Percentiles rank a stretch among this genome's conserved stretches.
These are phyloP conservation scores for Amyelois transitella DNA, from an alignment of 1,140 invertebrate genomes.

Conservation along the genomic window DNA sequence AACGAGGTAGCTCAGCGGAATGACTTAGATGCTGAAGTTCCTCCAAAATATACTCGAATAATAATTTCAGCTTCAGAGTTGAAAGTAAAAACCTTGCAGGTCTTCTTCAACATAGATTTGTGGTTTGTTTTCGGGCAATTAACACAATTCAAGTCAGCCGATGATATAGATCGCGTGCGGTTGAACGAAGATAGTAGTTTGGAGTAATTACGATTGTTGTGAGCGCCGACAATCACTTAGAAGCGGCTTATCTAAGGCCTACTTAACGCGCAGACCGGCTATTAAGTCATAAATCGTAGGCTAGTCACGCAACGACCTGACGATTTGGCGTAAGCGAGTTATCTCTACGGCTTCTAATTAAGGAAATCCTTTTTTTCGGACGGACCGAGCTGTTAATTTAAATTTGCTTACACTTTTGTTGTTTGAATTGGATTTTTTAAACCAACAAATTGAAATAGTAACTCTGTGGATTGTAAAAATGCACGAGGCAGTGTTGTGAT, in stretches of 20 bases:
- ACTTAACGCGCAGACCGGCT: constrained; percentile 62
- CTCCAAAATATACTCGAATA: too few species aligned
- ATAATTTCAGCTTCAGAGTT: too few species aligned
- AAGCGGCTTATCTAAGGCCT: constrained; percentile 69
- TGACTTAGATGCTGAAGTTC: too few species aligned
- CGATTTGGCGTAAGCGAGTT: constrained; percentile 57
- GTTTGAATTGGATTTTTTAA: too few species aligned
- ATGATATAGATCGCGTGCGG: constrained; percentile 63
- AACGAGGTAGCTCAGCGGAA: too few species aligned
- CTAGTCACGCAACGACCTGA: constrained; percentile 63
- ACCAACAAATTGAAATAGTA: too few species aligned
- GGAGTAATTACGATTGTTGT: constrained; percentile 71
- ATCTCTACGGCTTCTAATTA: constrained; percentile 50
- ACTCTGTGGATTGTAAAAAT: too few species aligned
- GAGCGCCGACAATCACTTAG: constrained; percentile 72
- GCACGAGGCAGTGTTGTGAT: too few species aligned
- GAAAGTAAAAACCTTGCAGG: too few species aligned
- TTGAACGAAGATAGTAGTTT: constrained; percentile 60
- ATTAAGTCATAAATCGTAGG: constrained; percentile 70
- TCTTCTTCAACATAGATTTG: too few species aligned
- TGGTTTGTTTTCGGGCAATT: constrained; percentile 36
- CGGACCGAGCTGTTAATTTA: too few species aligned
- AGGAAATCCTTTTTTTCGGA: constrained; percentile 35
- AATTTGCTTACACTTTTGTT: too few species aligned
- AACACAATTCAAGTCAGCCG: constrained; percentile 49